phyloP scores from a whole-genome alignment of 2,113 vertebrate species.

The Ia io region DNA sequence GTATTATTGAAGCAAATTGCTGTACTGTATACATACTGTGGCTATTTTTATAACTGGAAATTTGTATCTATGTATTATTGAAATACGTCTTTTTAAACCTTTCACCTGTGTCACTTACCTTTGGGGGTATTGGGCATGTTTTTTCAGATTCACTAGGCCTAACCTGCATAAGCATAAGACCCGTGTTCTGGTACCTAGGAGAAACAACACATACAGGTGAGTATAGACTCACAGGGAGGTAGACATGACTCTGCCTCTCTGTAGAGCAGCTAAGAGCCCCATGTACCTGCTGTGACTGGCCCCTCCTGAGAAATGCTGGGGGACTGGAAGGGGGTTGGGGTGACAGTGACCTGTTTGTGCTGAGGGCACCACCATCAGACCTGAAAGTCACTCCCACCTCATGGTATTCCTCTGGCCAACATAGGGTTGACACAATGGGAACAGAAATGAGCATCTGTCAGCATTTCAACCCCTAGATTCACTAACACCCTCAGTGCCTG shows the following conservation, averaged over 20 bases:
- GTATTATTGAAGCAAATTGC: background rate
- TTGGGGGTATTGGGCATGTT: background rate
- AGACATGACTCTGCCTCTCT: background rate
- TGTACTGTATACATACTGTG: too few species aligned
- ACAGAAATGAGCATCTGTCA: background rate
- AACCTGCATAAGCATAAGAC: background rate
- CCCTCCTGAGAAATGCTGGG: background rate
- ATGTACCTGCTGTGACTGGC: fast-evolving
- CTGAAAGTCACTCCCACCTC: background rate
- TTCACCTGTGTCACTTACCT: constrained; percentile 34
- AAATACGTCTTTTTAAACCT: background rate
- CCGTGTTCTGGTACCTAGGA: constrained; percentile 28
- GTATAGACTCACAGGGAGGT: background rate
- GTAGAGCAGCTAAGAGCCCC: background rate
- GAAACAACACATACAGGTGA: background rate
- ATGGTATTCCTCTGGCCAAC: background rate
- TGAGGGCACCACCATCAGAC: background rate
- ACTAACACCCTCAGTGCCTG: background rate
- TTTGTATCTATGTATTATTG: background rate
- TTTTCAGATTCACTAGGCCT: constrained; percentile 44
- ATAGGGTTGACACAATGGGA: background rate
- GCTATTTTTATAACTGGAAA: background rate
- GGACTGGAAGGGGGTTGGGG: too few species aligned
- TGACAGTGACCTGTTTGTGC: background rate
- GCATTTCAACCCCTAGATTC: background rate